These are phyloP conservation scores for Notarius lentiginosus DNA, from an alignment of 2,113 vertebrate species.

Conservation along the genomic window DNA sequence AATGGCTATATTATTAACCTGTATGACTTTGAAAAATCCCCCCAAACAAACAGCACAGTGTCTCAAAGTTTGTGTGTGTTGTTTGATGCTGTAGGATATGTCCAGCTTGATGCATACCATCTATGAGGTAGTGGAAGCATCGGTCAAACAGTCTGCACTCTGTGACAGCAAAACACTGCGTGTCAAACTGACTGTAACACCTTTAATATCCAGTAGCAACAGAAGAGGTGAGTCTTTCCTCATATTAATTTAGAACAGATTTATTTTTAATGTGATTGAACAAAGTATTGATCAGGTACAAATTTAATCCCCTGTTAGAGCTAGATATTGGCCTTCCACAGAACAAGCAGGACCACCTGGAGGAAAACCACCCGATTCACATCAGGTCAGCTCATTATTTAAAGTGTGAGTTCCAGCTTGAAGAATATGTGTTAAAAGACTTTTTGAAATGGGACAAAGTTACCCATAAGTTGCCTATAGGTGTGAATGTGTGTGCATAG, in stretches of 20 bases:
- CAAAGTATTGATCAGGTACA: not conserved
- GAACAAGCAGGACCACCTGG: conserved; percentile 21
- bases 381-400: conserved; percentile 11
- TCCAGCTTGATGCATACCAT: conserved; percentile 87
- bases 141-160: conserved; percentile 79
- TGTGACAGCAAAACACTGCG: conserved; percentile 80
- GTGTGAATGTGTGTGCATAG: not conserved
- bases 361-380: conserved; percentile 19
- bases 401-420: not conserved
- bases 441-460: not conserved
- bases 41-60: not conserved
- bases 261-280: not conserved
- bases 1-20: conserved; percentile 35
- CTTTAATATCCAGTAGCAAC: conserved; percentile 70
- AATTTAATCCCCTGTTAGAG: conserved; percentile 7
- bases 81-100: conserved; percentile 77
- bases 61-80: conserved; percentile 33
- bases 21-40: not conserved
- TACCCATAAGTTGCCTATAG: not conserved
- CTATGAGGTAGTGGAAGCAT: conserved; percentile 85
- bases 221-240: conserved; percentile 66
- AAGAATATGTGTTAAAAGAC: not conserved
- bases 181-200: conserved; percentile 83
- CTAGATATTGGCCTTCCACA: conserved; percentile 2
- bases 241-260: not conserved